Base-by-base conservation (phyloP, 2,888 invertebrate genomes). In the Archips crataeganus region DNA sequence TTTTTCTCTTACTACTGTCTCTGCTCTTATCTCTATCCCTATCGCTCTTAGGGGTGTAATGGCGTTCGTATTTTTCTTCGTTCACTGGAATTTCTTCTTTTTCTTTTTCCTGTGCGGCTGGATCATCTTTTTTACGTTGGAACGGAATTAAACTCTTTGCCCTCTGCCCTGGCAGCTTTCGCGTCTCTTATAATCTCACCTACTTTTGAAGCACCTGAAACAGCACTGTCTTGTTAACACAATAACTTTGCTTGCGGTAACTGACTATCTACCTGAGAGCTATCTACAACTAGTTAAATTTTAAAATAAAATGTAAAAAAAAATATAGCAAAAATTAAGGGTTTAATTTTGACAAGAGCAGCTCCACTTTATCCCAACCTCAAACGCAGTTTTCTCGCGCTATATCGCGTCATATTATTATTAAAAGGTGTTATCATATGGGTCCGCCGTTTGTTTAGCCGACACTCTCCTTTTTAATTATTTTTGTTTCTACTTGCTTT, bases 101-200 rank as follows among this genome's bases (percentile, higher is more conserved):
- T 66, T 79, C 85, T 61, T 77, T 84, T 13, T 77, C 68, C 3
- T 77, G 78, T 13, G 83, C 81, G 0, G 62, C 15, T 2, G 71
- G 15, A 10, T 84, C 85, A 2, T 88, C 87, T 79, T 83, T 89
- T 75, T 90, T 93, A 15, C 90, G 85, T 85, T 93, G 93, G 76
- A 94, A 94, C 0, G 94, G 94, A 74, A n/a, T 94, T 94, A 66
- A 90, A 94, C 69, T 88, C 82, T 78, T 80, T 92, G 0, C 94
- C 94, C 76, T 92, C 93, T 1, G 89, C 88, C 78, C 81, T 90
- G 0, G 93, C 91, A 78, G 90, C 90, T 78, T 93, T 94, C 2
- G 93, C 94, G 77, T 93, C 93, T 36, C 88, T 85, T 15, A 94
- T 93, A 2, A 94, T 83, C 81, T 93, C 91, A 64, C 94, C 94